Conservation (phyloP, 1,140 invertebrate genomes). For the Hermetia illucens region DNA sequence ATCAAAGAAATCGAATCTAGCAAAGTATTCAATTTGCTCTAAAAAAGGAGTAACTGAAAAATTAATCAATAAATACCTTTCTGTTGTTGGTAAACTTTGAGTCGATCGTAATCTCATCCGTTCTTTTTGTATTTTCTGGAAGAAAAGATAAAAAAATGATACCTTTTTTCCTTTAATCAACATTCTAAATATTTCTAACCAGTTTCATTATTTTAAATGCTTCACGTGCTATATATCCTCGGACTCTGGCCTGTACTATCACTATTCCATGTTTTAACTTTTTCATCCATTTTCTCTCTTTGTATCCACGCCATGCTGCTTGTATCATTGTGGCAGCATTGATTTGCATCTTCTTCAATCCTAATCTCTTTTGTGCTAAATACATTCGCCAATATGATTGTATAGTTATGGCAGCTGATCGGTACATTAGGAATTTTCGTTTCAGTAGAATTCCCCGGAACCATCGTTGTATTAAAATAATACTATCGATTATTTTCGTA, state of each 20-base stretch:
- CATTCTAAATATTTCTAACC: too few relatives aligned
- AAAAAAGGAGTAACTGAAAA: neutral
- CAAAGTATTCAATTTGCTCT: too few relatives aligned
- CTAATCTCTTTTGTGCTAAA: slow-evolving; percentile 32
- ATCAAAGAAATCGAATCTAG: too few relatives aligned
- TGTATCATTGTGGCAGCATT: slow-evolving; percentile 63
- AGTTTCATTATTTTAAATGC: slow-evolving; percentile 7
- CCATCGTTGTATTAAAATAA: slow-evolving; percentile 86
- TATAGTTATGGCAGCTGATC: slow-evolving; percentile 56
- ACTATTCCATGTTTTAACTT: slow-evolving; percentile 44
- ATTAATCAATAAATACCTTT: neutral
- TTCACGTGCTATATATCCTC: slow-evolving; percentile 44
- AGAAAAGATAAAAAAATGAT: neutral
- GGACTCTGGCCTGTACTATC: slow-evolving; percentile 55
- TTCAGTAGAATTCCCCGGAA: slow-evolving; percentile 69
- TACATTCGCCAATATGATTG: slow-evolving; percentile 62
- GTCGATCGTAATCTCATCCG: slow-evolving; percentile 5
- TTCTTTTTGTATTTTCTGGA: slow-evolving; percentile 2
- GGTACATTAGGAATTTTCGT: slow-evolving; percentile 57
- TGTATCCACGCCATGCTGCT: slow-evolving; percentile 54
- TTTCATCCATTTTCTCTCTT: slow-evolving; percentile 48
- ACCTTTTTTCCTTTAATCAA: too few relatives aligned
- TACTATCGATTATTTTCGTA: slow-evolving; percentile 84
- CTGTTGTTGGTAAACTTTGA: slow-evolving; percentile 5
- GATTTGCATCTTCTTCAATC: slow-evolving; percentile 26